Base-by-base conservation (phyloP, 2,888 invertebrate species). In the Dasysyrphus albostriatus region DNA sequence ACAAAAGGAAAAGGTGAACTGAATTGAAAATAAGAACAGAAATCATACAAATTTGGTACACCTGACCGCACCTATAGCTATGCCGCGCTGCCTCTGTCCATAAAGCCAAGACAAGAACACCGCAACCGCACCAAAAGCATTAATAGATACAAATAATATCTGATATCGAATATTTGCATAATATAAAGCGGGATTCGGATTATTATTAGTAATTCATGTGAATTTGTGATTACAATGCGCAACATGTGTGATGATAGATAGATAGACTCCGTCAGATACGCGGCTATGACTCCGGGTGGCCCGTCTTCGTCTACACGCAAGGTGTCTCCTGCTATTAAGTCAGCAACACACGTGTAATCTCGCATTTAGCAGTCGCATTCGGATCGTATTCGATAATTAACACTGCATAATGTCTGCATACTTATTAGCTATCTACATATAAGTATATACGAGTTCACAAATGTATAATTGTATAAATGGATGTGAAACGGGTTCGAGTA, bases 341-440 rank as follows among this genome's bases (percentile, higher is more conserved):
- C 83, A 74, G 69, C 61, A 69, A 69, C 85, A 82, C 78, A 87
- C 83, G 72, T 87, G 87, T 87, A 75, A 87, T 79, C 82, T 78
- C 32, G 56, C 73, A 77, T 77, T 82, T 82, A 82, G 47, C 69
- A 82, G 85, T 87, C 78, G 78, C 78, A 78, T 83, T 87, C 78
- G 87, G 72, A 79, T 83, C 72, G 87, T 87, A 87, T 69, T 83
- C 82, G 85, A 85, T 87, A 87, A 87, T 87, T 87, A 87, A 87
- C 87, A 87, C 87, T 47, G 83, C 74, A 77, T 87, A 83, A 77
- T 72, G 87, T 87, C 87, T 87, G 87, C 87, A 87, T 87, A 87
- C 83, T 83, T 87, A 87, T 83, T 63, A 82, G 87, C 24, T 9
- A 14, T 16, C n/a, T n/a, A n/a, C n/a, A n/a, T n/a, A n/a, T n/a